Evolutionary conservation across 2,113 vertebrate genomes (phyloP), one percentile per base, ranked within the genome.

Genomic region (Python bivittatus): DNA sequence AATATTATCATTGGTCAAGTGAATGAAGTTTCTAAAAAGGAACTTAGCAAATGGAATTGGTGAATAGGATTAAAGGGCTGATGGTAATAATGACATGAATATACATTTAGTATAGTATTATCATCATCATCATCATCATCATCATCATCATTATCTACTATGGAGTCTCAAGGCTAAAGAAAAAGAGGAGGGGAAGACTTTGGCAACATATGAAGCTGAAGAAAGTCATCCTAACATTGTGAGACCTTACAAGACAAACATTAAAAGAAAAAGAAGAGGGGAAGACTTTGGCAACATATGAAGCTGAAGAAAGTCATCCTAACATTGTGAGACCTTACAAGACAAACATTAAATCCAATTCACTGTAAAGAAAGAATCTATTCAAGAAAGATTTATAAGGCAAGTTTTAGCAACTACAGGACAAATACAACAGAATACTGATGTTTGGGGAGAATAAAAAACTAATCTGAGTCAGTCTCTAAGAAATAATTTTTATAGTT

Each of bases 371-470:
- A 72, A 64, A 83, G 5, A 86, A 29, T 17, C 27, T 17, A 1
- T 91, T 91, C 83, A 48, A 88, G 17, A 61, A 93, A 20, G 29
- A 83, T 91, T 89, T 91, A 38, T 72, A 89, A 92, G 61, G 5
- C 44, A 44, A 61, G 23, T 89, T n/a, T 84, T 84, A 92, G 42
- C 22, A 38, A 42, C 13, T 57, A 79, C 20, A 29, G 12, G 4
- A 13, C 13, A 52, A 38, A 38, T 57, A 83, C 22, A 2, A 38
- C 58, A 84, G 4, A 88, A 57, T 13, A 61, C 53, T 89, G 56
- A 42, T 64, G 72, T 33, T 17, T 92, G 33, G 17, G 56, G 61
- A 92, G 13, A 64, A 61, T 38, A 84, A 85, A 64, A 92, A 89
- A 44, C 72, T 92, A 64, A 89, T 92, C 48, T 88, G 13, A 92